Conservation (phyloP, 1,140 invertebrate genomes). For the Scaptodrosophila lebanonensis region DNA sequence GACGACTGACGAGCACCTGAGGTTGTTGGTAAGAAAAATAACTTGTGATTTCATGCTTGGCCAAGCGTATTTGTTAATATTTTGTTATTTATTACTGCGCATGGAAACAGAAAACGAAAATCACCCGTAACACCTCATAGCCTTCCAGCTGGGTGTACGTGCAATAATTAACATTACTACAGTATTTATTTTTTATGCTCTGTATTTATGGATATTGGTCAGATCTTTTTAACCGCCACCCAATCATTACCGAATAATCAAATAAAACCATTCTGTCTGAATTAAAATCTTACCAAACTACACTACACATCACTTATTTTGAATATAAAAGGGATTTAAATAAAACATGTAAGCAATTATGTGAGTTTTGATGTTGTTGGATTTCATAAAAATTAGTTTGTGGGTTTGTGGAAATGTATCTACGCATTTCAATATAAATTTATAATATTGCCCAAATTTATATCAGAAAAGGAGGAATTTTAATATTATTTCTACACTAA, state of each 20-base stretch:
- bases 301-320: too few relatives aligned
- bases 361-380: conserved; percentile 10
- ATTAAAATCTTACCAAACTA: too few relatives aligned
- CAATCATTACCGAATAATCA: too few relatives aligned
- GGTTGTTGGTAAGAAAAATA: conserved; percentile 44
- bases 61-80: conserved; percentile 72
- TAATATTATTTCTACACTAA: too few relatives aligned
- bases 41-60: conserved; percentile 68
- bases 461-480: too few relatives aligned
- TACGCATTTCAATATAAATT: too few relatives aligned
- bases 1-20: conserved; percentile 1
- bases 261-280: too few relatives aligned
- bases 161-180: conserved; percentile 34
- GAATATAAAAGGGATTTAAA: conserved; percentile 5
- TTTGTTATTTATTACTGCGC: conserved; percentile 66
- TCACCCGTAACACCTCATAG: conserved; percentile 40
- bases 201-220: too few relatives aligned
- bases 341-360: conserved; percentile 10
- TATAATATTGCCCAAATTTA: too few relatives aligned
- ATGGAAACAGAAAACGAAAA: conserved; percentile 27
- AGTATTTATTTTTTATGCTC: conserved; percentile 31
- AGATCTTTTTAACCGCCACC: too few relatives aligned
- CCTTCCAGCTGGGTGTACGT: too few relatives aligned
- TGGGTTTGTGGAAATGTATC: not conserved
- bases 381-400: not conserved